Conservation (phyloP, 2,888 invertebrate species). For the Volucella inflata region DNA sequence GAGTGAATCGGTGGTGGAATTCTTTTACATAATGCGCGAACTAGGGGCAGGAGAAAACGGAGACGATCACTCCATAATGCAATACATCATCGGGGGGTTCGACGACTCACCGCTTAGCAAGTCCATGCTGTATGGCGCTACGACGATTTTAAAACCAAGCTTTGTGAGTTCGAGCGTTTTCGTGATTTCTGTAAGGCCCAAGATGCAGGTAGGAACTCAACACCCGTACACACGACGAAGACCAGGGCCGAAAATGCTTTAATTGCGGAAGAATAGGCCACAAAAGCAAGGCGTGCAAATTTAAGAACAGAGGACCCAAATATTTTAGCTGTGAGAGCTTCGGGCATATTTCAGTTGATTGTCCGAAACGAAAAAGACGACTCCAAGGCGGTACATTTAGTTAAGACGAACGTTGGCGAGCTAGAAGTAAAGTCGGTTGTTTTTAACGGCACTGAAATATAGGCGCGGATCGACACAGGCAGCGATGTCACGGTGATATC, state of each 20-base stretch:
- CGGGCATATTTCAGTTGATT: background rate
- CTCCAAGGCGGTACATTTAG: background rate
- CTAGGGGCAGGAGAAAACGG: background rate
- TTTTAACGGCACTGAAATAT: too few species aligned
- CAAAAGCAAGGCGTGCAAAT: background rate
- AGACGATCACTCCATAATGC: too few species aligned
- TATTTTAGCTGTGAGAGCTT: background rate
- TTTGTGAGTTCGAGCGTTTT: background rate
- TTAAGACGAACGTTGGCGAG: background rate
- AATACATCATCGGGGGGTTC: too few species aligned
- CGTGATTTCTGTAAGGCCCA: background rate
- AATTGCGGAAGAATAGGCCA: background rate
- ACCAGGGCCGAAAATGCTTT: background rate
- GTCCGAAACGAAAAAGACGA: background rate
- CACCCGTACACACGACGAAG: background rate
- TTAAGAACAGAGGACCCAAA: background rate
- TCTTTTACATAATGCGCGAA: slow-evolving; percentile 5
- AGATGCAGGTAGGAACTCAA: background rate
- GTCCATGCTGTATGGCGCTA: too few species aligned
- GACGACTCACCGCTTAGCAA: too few species aligned
- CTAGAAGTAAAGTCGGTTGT: too few species aligned
- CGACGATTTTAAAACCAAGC: too few species aligned
- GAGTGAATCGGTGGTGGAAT: too few species aligned
- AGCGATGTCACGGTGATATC: too few species aligned
- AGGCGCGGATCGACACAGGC: too few species aligned